Evolutionary conservation across 2,113 vertebrate genomes (phyloP).

Genomic region (Ciconia boyciana): DNA sequence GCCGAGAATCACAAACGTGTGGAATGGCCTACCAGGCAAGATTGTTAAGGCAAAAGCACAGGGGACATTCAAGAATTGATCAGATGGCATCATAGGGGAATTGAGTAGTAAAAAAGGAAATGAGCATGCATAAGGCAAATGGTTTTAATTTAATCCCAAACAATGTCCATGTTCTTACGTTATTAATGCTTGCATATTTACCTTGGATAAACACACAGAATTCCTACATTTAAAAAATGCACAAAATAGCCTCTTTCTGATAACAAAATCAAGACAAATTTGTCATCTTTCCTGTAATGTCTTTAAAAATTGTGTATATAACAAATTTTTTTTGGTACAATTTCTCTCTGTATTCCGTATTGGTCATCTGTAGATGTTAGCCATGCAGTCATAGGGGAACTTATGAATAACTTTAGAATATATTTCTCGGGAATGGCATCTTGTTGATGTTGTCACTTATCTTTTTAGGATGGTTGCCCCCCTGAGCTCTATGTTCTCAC

Average conservation of each 20-base stretch:
- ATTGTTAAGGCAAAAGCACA: constrained; percentile 76
- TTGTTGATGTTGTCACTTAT: background rate
- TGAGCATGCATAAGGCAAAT: constrained; percentile 68
- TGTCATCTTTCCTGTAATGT: background rate
- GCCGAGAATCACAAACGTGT: constrained; percentile 79
- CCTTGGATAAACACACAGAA: constrained; percentile 53
- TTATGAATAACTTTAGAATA: background rate
- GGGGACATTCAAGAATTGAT: constrained; percentile 73
- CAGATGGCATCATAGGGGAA: constrained; percentile 79
- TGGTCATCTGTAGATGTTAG: background rate
- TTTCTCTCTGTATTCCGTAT: background rate
- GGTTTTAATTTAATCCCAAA: constrained; percentile 73
- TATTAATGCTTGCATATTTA: constrained; percentile 54
- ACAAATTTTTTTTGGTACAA: accelerated
- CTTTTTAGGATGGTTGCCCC: background rate
- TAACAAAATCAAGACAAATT: background rate
- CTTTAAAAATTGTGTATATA: background rate
- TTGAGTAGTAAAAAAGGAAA: constrained; percentile 78
- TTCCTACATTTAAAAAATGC: constrained; percentile 18
- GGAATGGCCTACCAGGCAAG: constrained; percentile 77
- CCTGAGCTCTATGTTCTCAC: background rate
- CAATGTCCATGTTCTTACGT: constrained; percentile 52
- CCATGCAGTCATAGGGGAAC: background rate
- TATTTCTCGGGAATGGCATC: background rate
- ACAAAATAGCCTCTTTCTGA: constrained; percentile 1